phyloP scores from a whole-genome alignment of 2,888 invertebrate genomes.

The Euzetes globulus region DNA sequence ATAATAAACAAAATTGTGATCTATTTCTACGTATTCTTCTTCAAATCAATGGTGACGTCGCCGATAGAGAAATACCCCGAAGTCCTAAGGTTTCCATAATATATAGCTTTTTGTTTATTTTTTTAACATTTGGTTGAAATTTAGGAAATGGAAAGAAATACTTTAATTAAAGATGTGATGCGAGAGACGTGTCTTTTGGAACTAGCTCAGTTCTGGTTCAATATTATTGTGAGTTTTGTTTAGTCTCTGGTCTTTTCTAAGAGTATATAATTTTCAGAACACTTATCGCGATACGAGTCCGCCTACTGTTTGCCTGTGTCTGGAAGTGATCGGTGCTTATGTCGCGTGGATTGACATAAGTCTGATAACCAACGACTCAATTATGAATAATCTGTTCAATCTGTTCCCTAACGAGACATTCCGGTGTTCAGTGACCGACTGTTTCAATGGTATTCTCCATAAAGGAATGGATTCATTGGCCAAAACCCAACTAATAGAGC shows the following conservation, averaged over 20 bases:
- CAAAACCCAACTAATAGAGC: constrained; percentile 53
- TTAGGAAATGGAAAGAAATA: constrained; percentile 51
- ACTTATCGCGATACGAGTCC: constrained; percentile 48
- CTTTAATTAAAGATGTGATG: constrained; percentile 54
- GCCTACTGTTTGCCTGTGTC: constrained; percentile 48
- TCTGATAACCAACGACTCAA: constrained; percentile 54
- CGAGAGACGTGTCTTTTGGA: constrained; percentile 52
- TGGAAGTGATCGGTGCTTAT: constrained; percentile 53
- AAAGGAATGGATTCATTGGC: constrained; percentile 56
- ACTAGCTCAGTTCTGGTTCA: constrained; percentile 54
- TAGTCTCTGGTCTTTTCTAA: neutral
- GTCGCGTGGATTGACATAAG: constrained; percentile 56
- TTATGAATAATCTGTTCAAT: constrained; percentile 51
- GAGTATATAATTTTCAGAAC: constrained; percentile 21
- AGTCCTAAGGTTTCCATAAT: constrained; percentile 44
- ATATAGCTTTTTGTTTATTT: neutral
- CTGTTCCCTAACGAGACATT: constrained; percentile 45
- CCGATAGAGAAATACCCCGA: constrained; percentile 50
- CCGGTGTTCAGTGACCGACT: constrained; percentile 52
- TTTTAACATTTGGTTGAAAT: neutral
- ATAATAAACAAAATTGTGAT: constrained; percentile 47
- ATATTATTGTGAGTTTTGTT: constrained; percentile 51
- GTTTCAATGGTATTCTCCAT: constrained; percentile 52
- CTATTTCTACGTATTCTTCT: constrained; percentile 52
- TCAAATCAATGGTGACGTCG: constrained; percentile 54